Evolutionary conservation across 2,888 invertebrate species (phyloP).

Genomic region (Frankliniella fusca): DNA sequence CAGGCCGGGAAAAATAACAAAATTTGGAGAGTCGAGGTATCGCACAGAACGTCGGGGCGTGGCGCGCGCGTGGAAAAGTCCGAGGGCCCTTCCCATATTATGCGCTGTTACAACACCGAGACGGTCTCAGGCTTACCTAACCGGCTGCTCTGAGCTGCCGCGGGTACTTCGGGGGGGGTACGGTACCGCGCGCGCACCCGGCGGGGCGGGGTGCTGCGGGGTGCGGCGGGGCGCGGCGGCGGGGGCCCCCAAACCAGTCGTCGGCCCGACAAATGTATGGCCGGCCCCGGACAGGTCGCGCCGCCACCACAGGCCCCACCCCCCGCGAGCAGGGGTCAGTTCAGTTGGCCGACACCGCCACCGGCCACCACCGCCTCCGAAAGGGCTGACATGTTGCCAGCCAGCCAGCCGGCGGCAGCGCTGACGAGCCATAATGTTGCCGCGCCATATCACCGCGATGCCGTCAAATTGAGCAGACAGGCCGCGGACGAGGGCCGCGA

Average conservation of each 20-base stretch:
- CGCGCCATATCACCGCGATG: too few species aligned
- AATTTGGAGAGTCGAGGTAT: too few species aligned
- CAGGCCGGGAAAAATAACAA: too few species aligned
- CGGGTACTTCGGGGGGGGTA: not conserved
- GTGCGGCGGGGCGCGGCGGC: not conserved
- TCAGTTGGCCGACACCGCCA: not conserved
- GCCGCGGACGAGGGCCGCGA: too few species aligned
- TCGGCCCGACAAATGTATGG: not conserved
- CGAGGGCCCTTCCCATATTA: constrained; percentile 14
- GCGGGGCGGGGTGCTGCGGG: not conserved
- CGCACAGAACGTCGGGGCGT: too few species aligned
- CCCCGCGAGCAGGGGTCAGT: constrained; percentile 2
- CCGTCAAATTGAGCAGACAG: too few species aligned
- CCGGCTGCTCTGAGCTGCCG: not conserved
- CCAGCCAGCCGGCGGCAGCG: too few species aligned
- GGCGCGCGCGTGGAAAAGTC: too few species aligned
- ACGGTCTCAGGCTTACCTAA: constrained; percentile 3
- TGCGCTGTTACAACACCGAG: constrained; percentile 18
- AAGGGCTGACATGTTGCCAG: not conserved
- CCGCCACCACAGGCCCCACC: too few species aligned
- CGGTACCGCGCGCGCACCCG: not conserved
- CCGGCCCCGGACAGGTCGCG: not conserved
- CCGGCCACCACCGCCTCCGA: not conserved
- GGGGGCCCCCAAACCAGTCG: not conserved
- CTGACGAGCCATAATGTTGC: too few species aligned